Base-by-base conservation (phyloP, 2,888 invertebrate genomes). In the Lysandra bellargus region DNA sequence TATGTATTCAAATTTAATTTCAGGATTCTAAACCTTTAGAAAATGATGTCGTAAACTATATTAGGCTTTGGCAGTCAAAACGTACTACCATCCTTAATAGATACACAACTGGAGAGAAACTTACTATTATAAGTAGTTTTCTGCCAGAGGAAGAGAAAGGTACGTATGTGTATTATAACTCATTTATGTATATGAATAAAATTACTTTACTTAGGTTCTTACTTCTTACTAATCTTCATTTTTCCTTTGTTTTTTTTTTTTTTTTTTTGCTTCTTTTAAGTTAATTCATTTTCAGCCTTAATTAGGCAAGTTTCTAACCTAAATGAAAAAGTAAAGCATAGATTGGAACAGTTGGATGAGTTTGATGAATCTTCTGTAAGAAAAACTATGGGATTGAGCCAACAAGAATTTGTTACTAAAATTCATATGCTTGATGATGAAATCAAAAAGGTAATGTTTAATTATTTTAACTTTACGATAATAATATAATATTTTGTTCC, bases 351-450 rank as follows among this genome's bases (percentile, higher is more conserved):
- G 88, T 92, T 99, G 80, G 99, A 99, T 94, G 98, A 98, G 85
- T 98, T 99, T 92, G 99, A 99, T 88, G 98, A 99, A 90, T 97
- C 97, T 7, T 96, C 97, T 23, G 96, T 98, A 80, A 96, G 97
- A 84, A 98, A 98, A 92, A 97, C 98, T 92, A 96, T 98, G 87
- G 98, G 99, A 85, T 94, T 99, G 81, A 97, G 98, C 2, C 99
- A 99, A 89, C 97, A 98, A 88, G 99, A 99, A 88, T 99, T 98
- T 94, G 96, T 98, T 7, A 95, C 96, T 74, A 96, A 98, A 84
- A 98, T 99, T 82, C 98, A 98, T 85, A 97, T 98, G 89, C 95
- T 99, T n/a, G 98, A 98, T 92, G 97, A 97, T 87, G 98, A 99
- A 89, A 95, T 99, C 49, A 97, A 97, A 73, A 96, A 96, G 92